These are phyloP conservation scores for Athalia rosae DNA, from an alignment of 2,888 invertebrate species.

Conservation along the genomic window DNA sequence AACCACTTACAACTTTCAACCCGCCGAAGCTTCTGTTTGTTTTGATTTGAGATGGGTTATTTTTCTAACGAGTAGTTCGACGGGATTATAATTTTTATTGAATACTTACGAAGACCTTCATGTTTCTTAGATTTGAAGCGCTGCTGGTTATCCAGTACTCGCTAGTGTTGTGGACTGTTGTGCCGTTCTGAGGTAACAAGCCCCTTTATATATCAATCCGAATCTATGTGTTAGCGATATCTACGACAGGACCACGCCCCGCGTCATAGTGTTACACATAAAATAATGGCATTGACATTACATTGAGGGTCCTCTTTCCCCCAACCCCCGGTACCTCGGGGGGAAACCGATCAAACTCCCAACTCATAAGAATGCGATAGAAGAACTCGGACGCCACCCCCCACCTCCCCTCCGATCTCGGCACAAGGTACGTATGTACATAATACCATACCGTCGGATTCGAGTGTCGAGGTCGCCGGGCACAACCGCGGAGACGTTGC, in stretches of 20 bases:
- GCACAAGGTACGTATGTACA: no score
- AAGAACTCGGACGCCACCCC: constrained; percentile 40
- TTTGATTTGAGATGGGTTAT: no score
- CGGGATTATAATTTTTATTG: no score
- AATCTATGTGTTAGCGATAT: constrained; percentile 18
- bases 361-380: constrained; percentile 48
- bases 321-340: constrained; percentile 14
- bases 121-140: constrained; percentile 59
- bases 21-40: no score
- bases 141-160: constrained; percentile 70
- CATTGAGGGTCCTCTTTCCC: constrained; percentile 37
- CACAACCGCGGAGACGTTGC: constrained; percentile 46
- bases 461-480: constrained; percentile 53
- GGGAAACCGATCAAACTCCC: constrained; percentile 26
- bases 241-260: constrained; percentile 56
- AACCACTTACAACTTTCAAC: no score
- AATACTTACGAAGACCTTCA: constrained; percentile 63
- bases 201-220: constrained; percentile 64
- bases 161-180: constrained; percentile 66
- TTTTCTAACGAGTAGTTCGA: no score
- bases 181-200: constrained; percentile 61
- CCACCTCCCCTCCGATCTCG: constrained; percentile 12
- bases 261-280: constrained; percentile 58
- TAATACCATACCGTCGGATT: constrained; percentile 4
- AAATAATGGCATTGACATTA: constrained; percentile 52